phyloP scores from a whole-genome alignment of 1,140 invertebrate genomes.

The Melipona quadrifasciata region DNA sequence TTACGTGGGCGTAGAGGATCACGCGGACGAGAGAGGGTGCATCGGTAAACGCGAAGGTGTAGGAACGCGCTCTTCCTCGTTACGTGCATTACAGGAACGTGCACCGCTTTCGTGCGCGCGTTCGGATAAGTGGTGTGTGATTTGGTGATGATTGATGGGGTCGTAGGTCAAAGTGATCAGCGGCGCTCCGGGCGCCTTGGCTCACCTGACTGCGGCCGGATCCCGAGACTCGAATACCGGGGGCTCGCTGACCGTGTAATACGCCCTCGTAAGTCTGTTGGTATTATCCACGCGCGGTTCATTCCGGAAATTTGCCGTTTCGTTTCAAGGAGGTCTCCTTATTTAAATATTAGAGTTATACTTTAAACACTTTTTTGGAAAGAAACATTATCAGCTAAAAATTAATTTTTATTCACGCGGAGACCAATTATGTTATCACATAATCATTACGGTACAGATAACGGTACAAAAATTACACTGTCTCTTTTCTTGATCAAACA shows the following conservation, averaged over 20 bases:
- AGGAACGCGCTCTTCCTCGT: slow-evolving; percentile 55
- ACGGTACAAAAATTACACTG: too few species aligned
- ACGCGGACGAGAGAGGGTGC: not conserved
- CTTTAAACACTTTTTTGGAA: too few species aligned
- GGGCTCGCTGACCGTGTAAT: slow-evolving; percentile 57
- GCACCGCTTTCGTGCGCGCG: slow-evolving; percentile 75
- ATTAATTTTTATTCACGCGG: too few species aligned
- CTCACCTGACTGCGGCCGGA: slow-evolving; percentile 73
- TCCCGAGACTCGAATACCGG: slow-evolving; percentile 64
- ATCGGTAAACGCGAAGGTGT: slow-evolving; percentile 2
- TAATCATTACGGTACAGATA: too few species aligned
- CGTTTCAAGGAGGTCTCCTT: not conserved
- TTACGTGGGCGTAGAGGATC: slow-evolving; percentile 13
- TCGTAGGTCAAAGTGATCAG: slow-evolving; percentile 80
- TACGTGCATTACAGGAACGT: slow-evolving; percentile 74
- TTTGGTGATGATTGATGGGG: slow-evolving; percentile 81
- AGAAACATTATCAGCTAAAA: too few species aligned
- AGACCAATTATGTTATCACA: too few species aligned
- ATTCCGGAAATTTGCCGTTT: not conserved
- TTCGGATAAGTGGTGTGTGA: slow-evolving; percentile 79
- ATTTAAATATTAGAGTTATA: too few species aligned
- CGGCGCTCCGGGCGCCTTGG: slow-evolving; percentile 77
- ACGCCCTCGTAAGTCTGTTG: slow-evolving; percentile 41
- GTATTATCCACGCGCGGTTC: not conserved
- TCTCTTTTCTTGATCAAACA: too few species aligned